phyloP scores from a whole-genome alignment of 2,113 vertebrate species.

The Cyrtonyx montezumae region DNA sequence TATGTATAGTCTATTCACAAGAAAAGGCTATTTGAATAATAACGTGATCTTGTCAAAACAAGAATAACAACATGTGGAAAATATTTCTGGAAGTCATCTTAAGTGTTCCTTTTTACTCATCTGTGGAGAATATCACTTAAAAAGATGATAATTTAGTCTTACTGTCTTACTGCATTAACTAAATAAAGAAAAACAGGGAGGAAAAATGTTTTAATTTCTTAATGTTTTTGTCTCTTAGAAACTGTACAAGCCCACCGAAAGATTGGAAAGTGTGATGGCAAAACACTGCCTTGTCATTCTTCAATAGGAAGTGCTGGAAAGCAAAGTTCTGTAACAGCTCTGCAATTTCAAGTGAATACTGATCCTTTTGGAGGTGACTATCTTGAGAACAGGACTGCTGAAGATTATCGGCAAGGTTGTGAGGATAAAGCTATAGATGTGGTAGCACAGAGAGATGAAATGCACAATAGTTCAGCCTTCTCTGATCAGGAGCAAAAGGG shows the following conservation, averaged over 20 bases:
- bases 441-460: not conserved
- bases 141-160: not conserved
- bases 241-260: not conserved
- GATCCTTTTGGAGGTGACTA: not conserved
- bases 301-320: not conserved
- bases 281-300: not conserved
- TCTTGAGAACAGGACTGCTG: not conserved
- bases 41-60: not conserved
- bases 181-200: not conserved
- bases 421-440: not conserved
- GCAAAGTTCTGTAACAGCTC: conserved; percentile 9
- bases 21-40: not conserved
- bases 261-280: not conserved
- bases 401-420: not conserved
- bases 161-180: not conserved
- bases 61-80: not conserved
- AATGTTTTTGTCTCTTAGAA: conserved; percentile 38
- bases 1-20: not conserved
- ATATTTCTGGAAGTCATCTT: not conserved
- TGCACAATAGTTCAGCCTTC: not conserved
- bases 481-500: not conserved
- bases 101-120: not conserved
- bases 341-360: conserved; percentile 3
- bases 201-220: not conserved
- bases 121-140: not conserved